phyloP scores from a whole-genome alignment of 1,140 invertebrate species.

The Drosophila elegans region DNA sequence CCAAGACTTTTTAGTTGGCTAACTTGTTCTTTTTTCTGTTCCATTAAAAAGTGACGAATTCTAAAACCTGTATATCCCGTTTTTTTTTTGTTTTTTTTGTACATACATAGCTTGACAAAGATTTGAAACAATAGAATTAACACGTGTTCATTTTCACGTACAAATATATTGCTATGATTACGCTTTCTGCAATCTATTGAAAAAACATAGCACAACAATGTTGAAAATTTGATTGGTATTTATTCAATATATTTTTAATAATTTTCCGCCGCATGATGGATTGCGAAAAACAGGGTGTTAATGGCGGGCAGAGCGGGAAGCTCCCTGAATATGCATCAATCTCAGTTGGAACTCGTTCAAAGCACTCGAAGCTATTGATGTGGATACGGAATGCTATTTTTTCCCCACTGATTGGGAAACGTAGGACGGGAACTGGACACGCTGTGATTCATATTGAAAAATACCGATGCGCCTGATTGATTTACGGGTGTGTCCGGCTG shows the following conservation, averaged over 20 bases:
- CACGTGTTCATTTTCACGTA: slow-evolving; percentile 35
- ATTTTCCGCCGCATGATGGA: slow-evolving; percentile 1
- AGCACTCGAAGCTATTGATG: slow-evolving; percentile 19
- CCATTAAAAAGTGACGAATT: slow-evolving; percentile 1
- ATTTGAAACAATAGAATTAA: slow-evolving; percentile 55
- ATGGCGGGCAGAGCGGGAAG: background rate
- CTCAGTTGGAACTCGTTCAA: background rate
- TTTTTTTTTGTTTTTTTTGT: slow-evolving; percentile 46
- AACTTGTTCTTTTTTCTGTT: background rate
- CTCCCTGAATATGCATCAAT: slow-evolving; percentile 6
- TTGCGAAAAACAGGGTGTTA: slow-evolving; percentile 1
- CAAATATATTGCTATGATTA: slow-evolving; percentile 13
- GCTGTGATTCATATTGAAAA: slow-evolving; percentile 66
- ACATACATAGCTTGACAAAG: slow-evolving; percentile 13
- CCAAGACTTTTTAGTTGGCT: background rate
- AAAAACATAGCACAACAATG: slow-evolving; percentile 23
- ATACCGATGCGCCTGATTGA: slow-evolving; percentile 70
- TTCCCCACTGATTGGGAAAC: slow-evolving; percentile 11
- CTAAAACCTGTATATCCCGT: slow-evolving; percentile 11
- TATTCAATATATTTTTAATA: slow-evolving; percentile 45
- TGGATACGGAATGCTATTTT: slow-evolving; percentile 9
- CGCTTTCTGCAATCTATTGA: slow-evolving; percentile 19
- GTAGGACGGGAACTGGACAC: slow-evolving; percentile 8
- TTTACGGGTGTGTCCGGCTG: slow-evolving; percentile 60
- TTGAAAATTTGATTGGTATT: slow-evolving; percentile 57